Conservation (phyloP, 2,888 invertebrate species). For the Lagria hirta region DNA sequence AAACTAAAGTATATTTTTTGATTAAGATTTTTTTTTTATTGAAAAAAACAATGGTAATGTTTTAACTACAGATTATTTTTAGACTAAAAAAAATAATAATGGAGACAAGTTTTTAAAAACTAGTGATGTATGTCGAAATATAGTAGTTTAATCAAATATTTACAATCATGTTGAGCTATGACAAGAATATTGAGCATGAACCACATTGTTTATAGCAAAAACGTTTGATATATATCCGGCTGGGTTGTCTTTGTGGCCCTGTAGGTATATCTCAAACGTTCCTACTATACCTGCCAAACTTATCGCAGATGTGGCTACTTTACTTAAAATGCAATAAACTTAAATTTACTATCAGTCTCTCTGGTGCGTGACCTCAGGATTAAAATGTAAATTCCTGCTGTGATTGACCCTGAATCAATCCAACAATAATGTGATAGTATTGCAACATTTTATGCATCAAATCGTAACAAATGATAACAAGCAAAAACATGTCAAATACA, state of each 20-base stretch:
- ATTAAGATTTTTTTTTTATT: neutral
- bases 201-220: slow-evolving; percentile 29
- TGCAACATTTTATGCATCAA: slow-evolving; percentile 7
- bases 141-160: slow-evolving; percentile 28
- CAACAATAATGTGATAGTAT: slow-evolving; percentile 13
- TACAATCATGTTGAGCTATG: slow-evolving; percentile 39
- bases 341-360: slow-evolving; percentile 40
- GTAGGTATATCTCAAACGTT: neutral
- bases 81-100: too few species aligned
- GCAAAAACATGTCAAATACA: slow-evolving; percentile 13
- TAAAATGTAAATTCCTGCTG: slow-evolving; percentile 28
- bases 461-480: slow-evolving; percentile 3
- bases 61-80: too few species aligned
- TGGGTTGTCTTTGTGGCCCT: neutral
- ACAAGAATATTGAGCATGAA: slow-evolving; percentile 42
- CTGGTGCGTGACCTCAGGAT: slow-evolving; percentile 38
- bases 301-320: slow-evolving; percentile 26
- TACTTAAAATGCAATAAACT: slow-evolving; percentile 33
- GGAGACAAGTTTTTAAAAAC: too few species aligned
- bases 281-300: neutral
- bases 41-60: too few species aligned
- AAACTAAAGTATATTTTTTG: neutral
- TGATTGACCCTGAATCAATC: slow-evolving; percentile 8
- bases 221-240: neutral
- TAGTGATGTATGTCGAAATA: slow-evolving; percentile 26